Evolutionary conservation across 2,888 invertebrate genomes (phyloP).

Genomic region (Drosophila kambysellisi): DNA sequence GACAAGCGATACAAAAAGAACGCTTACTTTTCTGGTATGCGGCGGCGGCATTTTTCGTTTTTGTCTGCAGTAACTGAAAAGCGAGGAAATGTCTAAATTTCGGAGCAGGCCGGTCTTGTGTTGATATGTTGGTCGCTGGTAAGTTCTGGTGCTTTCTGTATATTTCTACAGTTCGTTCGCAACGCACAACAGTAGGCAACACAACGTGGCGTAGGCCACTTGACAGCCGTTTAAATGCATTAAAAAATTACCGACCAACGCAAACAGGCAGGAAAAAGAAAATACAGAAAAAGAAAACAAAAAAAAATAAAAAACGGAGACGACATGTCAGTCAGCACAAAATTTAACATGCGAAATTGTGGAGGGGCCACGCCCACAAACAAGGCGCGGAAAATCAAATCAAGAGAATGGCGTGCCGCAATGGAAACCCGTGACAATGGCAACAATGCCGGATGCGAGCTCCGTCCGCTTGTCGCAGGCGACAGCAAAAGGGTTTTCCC

Average conservation of each 20-base stretch:
- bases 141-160: conserved; percentile 59
- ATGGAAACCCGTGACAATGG: conserved; percentile 38
- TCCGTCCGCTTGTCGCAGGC: conserved; percentile 24
- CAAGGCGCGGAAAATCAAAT: too few species aligned
- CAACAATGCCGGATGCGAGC: conserved; percentile 44
- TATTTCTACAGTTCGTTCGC: conserved; percentile 52
- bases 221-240: conserved; percentile 79
- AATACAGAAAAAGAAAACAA: conserved; percentile 23
- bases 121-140: conserved; percentile 8
- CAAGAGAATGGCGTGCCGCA: too few species aligned
- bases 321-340: conserved; percentile 58
- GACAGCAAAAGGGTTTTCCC: conserved; percentile 69
- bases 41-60: conserved; percentile 49
- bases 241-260: conserved; percentile 69
- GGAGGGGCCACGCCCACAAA: conserved; percentile 49
- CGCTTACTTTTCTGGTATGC: conserved; percentile 26
- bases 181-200: conserved; percentile 52
- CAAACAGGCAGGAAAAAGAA: conserved; percentile 19
- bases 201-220: conserved; percentile 57
- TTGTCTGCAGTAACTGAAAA: conserved; percentile 31
- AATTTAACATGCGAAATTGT: conserved; percentile 66
- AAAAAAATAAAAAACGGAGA: conserved; percentile 11
- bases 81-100: conserved; percentile 66
- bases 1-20: conserved; percentile 21
- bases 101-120: conserved; percentile 20